phyloP scores from a whole-genome alignment of 2,888 invertebrate species.

The Ophion slaviceki region DNA sequence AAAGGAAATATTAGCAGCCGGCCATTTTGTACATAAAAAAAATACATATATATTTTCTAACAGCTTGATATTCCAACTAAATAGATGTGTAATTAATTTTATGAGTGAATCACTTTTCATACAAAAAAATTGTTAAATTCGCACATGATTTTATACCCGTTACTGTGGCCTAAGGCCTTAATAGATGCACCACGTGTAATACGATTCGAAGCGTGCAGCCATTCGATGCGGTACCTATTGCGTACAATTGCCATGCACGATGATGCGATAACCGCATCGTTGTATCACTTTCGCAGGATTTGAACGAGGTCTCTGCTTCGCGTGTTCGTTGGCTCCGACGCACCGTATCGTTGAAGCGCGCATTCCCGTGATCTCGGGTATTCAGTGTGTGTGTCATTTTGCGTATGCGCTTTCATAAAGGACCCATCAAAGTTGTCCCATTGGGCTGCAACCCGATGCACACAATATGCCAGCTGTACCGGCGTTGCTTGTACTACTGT shows the following conservation, averaged over 20 bases:
- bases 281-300: slow-evolving; percentile 32
- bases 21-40: too few species aligned
- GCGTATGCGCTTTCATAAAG: slow-evolving; percentile 10
- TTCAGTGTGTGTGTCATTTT: neutral
- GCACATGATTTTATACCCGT: too few species aligned
- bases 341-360: slow-evolving; percentile 23
- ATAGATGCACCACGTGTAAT: neutral
- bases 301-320: too few species aligned
- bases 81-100: too few species aligned
- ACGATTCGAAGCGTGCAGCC: slow-evolving; percentile 2
- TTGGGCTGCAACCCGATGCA: neutral
- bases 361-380: slow-evolving; percentile 33
- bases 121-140: too few species aligned
- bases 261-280: slow-evolving; percentile 56
- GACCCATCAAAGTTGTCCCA: slow-evolving; percentile 45
- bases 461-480: neutral
- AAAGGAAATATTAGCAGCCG: too few species aligned
- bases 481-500: slow-evolving; percentile 5
- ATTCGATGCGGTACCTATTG: slow-evolving; percentile 28
- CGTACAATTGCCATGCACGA: slow-evolving; percentile 52
- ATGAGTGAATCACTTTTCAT: too few species aligned
- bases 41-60: too few species aligned
- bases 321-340: too few species aligned
- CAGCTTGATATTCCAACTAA: too few species aligned
- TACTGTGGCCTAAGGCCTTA: too few species aligned